Conservation (phyloP, 2,797 vertebrate species). For the Iguana delicatissima region DNA sequence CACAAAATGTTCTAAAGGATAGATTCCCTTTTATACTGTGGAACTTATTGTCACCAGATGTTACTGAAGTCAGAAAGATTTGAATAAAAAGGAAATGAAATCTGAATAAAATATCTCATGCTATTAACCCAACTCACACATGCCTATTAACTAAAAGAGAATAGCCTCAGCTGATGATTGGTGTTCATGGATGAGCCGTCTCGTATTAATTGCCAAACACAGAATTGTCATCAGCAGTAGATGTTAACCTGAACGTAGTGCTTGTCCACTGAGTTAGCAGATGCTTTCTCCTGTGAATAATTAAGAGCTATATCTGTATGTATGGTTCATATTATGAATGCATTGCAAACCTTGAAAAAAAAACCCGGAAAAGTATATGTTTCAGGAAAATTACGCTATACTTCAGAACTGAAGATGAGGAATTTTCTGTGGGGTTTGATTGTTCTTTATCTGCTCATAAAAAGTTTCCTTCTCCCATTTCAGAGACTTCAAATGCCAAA, state of each 20-base stretch:
- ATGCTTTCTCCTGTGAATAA: background rate
- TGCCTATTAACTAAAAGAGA: background rate
- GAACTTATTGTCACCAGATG: background rate
- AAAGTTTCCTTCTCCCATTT: background rate
- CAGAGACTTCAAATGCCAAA: background rate
- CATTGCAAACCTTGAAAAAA: background rate
- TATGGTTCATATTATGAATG: background rate
- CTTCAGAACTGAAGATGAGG: background rate
- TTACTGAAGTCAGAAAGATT: background rate
- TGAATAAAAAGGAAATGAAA: background rate
- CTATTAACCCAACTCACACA: background rate
- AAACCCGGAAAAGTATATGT: background rate
- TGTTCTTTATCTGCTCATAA: background rate
- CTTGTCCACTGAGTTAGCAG: background rate
- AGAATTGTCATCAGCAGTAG: background rate
- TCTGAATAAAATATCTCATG: background rate
- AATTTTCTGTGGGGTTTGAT: background rate
- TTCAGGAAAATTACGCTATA: background rate
- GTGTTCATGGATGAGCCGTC: background rate
- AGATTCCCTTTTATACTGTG: background rate
- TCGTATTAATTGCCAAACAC: background rate
- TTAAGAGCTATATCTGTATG: background rate
- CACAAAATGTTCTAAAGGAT: background rate
- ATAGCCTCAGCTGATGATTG: background rate
- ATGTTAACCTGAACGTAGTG: background rate